Conservation (phyloP, 1,140 invertebrate species). For the Trichomalopsis sarcophagae region DNA sequence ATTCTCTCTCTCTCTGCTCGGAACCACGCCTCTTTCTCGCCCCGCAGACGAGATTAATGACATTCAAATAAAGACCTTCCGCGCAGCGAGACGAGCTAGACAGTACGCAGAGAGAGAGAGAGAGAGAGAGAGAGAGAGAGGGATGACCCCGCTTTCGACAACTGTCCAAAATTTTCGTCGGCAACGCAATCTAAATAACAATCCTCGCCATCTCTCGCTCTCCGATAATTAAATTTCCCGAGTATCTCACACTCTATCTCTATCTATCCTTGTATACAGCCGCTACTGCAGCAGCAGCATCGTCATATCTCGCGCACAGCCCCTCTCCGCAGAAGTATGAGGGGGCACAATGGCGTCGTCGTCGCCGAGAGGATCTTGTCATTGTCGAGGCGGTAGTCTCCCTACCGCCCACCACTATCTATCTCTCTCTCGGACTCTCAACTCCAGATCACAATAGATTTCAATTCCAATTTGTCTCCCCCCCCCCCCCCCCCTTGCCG, state of each 20-base stretch:
- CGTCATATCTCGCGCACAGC: too few species aligned
- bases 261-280: neutral
- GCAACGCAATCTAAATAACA: neutral
- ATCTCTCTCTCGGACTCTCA: constrained; percentile 8
- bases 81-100: neutral
- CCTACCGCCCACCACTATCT: neutral
- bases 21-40: neutral
- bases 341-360: constrained; percentile 22
- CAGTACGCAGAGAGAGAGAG: neutral
- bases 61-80: constrained; percentile 1
- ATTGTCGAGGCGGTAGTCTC: neutral
- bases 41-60: neutral
- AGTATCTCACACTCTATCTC: neutral
- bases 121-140: neutral
- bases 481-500: neutral
- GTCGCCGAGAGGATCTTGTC: neutral
- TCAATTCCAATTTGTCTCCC: constrained; percentile 43
- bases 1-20: neutral
- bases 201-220: neutral
- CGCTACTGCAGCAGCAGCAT: too few species aligned
- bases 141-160: neutral
- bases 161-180: neutral
- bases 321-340: neutral
- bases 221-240: neutral
- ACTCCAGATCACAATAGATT: constrained; percentile 39